Conservation (phyloP, 1,140 invertebrate species). For the Drosophila arizonae region DNA sequence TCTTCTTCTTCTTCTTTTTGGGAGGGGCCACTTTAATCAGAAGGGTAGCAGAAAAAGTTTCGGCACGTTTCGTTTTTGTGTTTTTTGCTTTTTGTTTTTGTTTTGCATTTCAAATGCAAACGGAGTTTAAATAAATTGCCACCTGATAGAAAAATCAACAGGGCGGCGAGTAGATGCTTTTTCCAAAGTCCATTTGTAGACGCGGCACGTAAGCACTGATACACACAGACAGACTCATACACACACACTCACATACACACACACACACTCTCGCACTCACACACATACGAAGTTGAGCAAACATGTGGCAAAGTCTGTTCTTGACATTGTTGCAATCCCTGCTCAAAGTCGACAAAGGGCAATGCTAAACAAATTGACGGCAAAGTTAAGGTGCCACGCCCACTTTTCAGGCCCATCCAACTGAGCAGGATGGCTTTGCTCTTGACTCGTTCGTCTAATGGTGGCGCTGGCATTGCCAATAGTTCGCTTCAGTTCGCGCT, state of each 20-base stretch:
- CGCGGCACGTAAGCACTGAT: conserved; percentile 45
- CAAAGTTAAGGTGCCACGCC: conserved; percentile 56
- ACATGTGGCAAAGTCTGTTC: conserved; percentile 18
- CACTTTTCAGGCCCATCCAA: not conserved
- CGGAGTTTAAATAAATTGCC: conserved; percentile 66
- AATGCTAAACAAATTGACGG: conserved; percentile 65
- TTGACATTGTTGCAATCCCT: conserved; percentile 28
- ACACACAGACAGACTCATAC: conserved; percentile 11
- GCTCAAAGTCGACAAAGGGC: conserved; percentile 42
- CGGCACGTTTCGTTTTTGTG: conserved; percentile 3
- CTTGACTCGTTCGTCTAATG: conserved; percentile 52
- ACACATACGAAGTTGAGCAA: not conserved
- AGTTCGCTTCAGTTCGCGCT: conserved; percentile 18
- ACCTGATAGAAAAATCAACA: conserved; percentile 67
- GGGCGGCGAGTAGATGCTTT: conserved; percentile 5
- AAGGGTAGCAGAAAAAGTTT: not conserved
- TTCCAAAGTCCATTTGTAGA: conserved; percentile 28
- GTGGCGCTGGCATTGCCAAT: conserved; percentile 27
- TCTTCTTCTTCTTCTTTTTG: not conserved
- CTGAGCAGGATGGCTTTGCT: not conserved
- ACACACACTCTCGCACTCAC: not conserved
- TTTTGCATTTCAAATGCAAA: conserved; percentile 56
- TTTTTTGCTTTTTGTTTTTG: not conserved
- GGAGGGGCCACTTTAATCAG: conserved; percentile 13
- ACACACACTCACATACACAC: not conserved